Base-by-base conservation (phyloP, 2,797 vertebrate genomes). In the Meda fulgida region DNA sequence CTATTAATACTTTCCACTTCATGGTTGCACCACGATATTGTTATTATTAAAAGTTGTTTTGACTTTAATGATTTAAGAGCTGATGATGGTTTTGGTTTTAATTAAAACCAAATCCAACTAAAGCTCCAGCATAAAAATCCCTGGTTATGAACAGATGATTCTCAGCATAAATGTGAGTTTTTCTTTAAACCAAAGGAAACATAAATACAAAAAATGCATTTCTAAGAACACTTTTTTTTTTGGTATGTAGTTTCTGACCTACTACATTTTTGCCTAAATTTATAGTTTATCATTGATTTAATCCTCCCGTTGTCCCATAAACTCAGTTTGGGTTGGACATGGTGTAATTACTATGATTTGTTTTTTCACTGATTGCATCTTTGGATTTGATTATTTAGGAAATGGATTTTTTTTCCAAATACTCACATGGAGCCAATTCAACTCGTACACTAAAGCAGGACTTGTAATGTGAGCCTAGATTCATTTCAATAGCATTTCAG, bases 321-420 rank as follows among this genome's bases (percentile, higher is more conserved):
- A 81, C 73, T 72, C 55, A 40, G 78, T 73, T 23, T 73, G 75
- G 55, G n/a, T 46, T 80, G 51, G 31, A 21, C 53, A 40, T 40
- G 78, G 31, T 81, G 40, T 67, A 55, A 63, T 66, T 72, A 73
- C 19, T 66, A 10, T 65, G 34, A n/a, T 67, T 79, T 86, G 46
- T 86, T 84, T 81, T 63, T 88, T 69, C 48, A 16, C 83, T 7
- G 78, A 83, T 83, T 78, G 67, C 79, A 82, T 90, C 73, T 86
- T 70, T 79, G 66, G 75, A 87, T 21, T 23, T 43, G 58, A 48
- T 77, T 84, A 73, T 77, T 84, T 55, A 81, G 86, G 87, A 86
- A 85, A 83, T 87, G 46, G 4, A 71, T 80, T 83, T 85, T 83
- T 85, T 78, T 70, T 63, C 31, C 55, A 70, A 34, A 79, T 34